Evolutionary conservation across 2,113 vertebrate species (phyloP), one percentile per base, ranked within the genome.

Genomic region (Trematomus loennbergii): DNA sequence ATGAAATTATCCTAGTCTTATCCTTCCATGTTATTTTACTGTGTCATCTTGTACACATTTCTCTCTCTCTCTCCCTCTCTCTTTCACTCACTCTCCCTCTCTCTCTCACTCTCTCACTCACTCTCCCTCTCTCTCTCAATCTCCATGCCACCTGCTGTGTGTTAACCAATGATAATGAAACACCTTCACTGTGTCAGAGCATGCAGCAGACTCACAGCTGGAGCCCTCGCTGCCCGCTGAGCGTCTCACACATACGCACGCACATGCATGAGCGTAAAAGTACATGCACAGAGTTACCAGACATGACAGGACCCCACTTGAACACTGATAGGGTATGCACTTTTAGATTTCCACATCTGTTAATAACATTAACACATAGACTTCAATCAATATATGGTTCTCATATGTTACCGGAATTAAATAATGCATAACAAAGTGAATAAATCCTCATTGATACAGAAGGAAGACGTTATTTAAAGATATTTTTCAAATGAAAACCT

Each of bases 131-230:
- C 77, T 68, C 69, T 64, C 43, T 74, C 64, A 43, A 63, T 72
- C 67, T 60, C 55, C 45, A 43, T 16, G 46, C 72, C 81, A 48
- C 86, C 84, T 72, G 86, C 89, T 84, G 83, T 29, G 86, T 75
- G 82, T 71, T 86, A 90, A 88, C 81, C 83, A 87, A 81, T 86
- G 88, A 91, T 91, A 94, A 94, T 94, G 90, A 93, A 93, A 94
- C 90, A 94, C 89, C 90, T 94, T 70, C 40, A 53, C 55, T 75
- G 69, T 73, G 84, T 70, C 76, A 53, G 76, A 85, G 75, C 66
- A 60, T 63, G 79, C 60, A 52, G 50, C n/a, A 83, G 63, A 83
- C 68, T 57, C 91, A 76, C 87, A 88, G 89, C 82, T 29, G 59
- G 90, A 80, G 48, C 73, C 57, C 43, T 69, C 65, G 72, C 67